Evolutionary conservation across 92 coral and sea anemone species (phyloP), one percentile per base, ranked within the genome.

Genomic region (Plumapathes pennacea): DNA sequence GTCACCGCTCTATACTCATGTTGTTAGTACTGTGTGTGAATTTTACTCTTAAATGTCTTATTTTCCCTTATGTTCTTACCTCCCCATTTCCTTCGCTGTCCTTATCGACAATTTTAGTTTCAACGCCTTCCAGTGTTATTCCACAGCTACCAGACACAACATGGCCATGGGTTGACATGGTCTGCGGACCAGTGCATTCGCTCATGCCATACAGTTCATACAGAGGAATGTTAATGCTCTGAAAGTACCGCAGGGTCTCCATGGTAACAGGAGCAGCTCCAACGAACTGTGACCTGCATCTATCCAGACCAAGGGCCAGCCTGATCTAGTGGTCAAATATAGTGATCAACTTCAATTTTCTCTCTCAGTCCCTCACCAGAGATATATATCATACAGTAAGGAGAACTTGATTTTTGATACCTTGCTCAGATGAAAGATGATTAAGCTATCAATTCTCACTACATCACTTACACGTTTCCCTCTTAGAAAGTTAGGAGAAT

Each of bases 191-290:
- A 18, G 74, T 53, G 56, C 91, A 83, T 67, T 91, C 97, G 48
- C 97, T 91, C 97, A 91, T 91, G 39, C 97, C 97, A 48, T 61
- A 91, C 78, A 91, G 54, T 76, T 91, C 97, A 55, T 53, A 87
- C 67, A 91, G 74, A 0, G 97, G 91, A 26, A 83, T 74, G 52
- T 91, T 91, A 52, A 91, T 81, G 38, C 97, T 91, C 75, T 91
- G 97, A 62, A 83, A 87, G 59, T 91, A 91, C 9, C 77, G 69
- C 27, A 91, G 64, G 1, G 97, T 91, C 59, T 87, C 96, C 86
- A 87, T 67, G 78, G 97, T 91, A 37, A 91, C 84, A 0, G 97
- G 97, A 22, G 97, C 97, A 21, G 97, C 97, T 5, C 90, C 97
- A 21, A 85, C 88, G 13, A 85, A 78, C 28, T 60, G 46, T 19